phyloP scores from a whole-genome alignment of 1,140 invertebrate species.

The Phortica variegata region DNA sequence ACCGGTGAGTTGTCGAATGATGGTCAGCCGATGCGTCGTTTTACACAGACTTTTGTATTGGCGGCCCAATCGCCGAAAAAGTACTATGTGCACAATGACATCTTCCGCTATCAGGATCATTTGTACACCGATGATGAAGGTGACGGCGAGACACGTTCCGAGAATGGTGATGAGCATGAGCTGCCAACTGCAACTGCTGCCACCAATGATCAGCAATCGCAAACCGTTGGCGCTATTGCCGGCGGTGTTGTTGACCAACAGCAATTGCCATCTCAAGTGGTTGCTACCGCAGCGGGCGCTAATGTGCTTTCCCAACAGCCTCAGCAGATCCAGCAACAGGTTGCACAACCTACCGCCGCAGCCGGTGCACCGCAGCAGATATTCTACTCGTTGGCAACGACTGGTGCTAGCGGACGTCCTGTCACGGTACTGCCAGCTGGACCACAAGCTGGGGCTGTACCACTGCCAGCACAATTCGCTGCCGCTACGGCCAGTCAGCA shows the following conservation, averaged over 20 bases:
- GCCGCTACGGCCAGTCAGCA: constrained; percentile 51
- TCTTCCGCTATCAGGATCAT: constrained; percentile 90
- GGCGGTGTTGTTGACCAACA: constrained; percentile 24
- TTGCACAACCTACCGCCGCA: constrained; percentile 12
- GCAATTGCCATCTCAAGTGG: constrained; percentile 12
- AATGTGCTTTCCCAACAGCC: constrained; percentile 24
- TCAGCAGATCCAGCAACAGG: constrained; percentile 35
- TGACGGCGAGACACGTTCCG: constrained; percentile 64
- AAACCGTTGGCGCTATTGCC: constrained; percentile 24
- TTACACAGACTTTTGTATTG: constrained; percentile 96
- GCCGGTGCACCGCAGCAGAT: constrained; percentile 32
- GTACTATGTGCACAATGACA: constrained; percentile 98
- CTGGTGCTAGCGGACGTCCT: constrained; percentile 39
- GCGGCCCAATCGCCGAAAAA: constrained; percentile 93
- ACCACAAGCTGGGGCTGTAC: constrained; percentile 41
- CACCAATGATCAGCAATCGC: constrained; percentile 30
- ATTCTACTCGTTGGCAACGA: constrained; percentile 51
- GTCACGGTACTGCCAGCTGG: constrained; percentile 40
- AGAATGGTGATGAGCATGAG: constrained; percentile 63
- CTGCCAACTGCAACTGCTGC: constrained; percentile 27
- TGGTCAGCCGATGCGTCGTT: constrained; percentile 92
- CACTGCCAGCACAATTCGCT: constrained; percentile 49
- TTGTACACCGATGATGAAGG: constrained; percentile 58
- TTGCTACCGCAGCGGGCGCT: constrained; percentile 2
- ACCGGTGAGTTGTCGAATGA: constrained; percentile 95